Conservation (phyloP, 1,140 invertebrate genomes). For the Fopius arisanus region DNA sequence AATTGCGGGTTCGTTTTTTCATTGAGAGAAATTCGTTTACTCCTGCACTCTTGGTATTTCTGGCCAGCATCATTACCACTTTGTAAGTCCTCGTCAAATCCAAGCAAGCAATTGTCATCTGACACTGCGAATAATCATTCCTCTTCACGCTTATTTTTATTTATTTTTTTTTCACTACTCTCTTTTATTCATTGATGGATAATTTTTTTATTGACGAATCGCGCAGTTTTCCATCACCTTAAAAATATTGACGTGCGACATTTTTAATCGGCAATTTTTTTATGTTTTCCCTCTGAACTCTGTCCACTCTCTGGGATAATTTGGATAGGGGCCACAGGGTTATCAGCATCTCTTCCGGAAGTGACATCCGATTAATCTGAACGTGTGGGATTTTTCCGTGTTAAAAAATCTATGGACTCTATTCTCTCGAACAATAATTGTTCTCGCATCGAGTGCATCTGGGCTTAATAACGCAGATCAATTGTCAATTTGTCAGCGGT, state of each 20-base stretch:
- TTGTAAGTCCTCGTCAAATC: not conserved
- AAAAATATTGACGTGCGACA: too few species aligned
- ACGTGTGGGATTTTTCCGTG: not conserved
- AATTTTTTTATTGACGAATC: too few species aligned
- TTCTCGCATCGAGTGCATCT: not conserved
- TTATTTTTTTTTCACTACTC: too few species aligned
- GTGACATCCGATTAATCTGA: constrained; percentile 8
- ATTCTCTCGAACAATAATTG: too few species aligned
- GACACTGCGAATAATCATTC: too few species aligned
- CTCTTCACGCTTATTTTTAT: too few species aligned
- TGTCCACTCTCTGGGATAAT: not conserved
- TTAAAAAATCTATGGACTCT: constrained; percentile 6
- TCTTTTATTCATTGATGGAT: too few species aligned
- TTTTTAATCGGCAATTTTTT: too few species aligned
- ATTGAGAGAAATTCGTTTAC: not conserved
- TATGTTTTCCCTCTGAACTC: not conserved
- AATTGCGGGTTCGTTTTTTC: not conserved
- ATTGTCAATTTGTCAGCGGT: constrained; percentile 42
- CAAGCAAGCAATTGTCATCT: too few species aligned
- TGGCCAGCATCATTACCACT: not conserved
- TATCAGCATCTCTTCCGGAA: not conserved
- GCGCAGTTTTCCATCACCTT: too few species aligned
- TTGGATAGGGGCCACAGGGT: not conserved
- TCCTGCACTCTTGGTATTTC: not conserved
- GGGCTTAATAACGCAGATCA: constrained; percentile 37